Evolutionary conservation across 2,797 vertebrate species (phyloP).

Genomic region (Cyclura pinguis): DNA sequence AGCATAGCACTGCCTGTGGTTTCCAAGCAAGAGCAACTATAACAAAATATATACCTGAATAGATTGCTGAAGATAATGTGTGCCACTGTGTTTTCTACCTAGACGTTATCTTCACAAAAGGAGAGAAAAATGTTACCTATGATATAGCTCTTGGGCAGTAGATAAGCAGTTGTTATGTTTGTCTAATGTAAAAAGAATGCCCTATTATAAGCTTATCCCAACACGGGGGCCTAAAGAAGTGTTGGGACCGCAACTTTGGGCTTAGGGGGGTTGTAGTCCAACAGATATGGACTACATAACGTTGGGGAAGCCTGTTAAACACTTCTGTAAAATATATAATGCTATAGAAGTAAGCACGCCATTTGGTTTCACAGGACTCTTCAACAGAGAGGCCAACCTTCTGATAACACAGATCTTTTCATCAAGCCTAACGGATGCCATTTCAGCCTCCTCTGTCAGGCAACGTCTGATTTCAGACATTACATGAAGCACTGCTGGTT

Average conservation of each 20-base stretch:
- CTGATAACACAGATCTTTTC: neutral
- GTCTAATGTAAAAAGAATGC: neutral
- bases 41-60: neutral
- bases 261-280: neutral
- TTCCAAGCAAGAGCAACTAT: neutral
- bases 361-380: neutral
- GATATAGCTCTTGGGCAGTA: neutral
- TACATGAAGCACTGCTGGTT: neutral
- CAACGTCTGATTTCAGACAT: neutral
- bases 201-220: neutral
- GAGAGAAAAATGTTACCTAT: neutral
- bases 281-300: neutral
- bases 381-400: neutral
- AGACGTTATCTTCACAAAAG: neutral
- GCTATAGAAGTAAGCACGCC: neutral
- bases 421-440: neutral
- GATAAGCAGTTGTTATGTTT: neutral
- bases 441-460: neutral
- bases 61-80: neutral
- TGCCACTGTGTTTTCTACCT: neutral
- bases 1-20: too few relatives aligned
- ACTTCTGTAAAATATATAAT: neutral
- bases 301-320: neutral
- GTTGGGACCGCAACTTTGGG: neutral
- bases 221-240: too few relatives aligned